Base-by-base conservation (phyloP, 2,888 invertebrate species). In the Stratiomys singularior region DNA sequence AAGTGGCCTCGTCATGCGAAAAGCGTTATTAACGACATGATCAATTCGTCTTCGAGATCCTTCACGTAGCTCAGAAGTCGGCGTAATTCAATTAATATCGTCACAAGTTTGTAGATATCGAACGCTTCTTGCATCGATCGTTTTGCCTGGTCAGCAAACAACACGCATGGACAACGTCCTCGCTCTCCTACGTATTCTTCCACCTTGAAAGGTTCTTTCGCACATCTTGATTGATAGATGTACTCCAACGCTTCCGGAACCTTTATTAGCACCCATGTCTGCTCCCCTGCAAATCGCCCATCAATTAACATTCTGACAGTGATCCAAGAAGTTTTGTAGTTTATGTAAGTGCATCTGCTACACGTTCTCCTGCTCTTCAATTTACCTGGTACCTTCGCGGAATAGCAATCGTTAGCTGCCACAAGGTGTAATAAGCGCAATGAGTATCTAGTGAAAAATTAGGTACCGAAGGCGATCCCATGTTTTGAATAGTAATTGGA, bases 181-280 rank as follows among this genome's bases (percentile, higher is more conserved):
- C n/a, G n/a, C 44, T 44, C 7, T 13, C 60, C 21, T 60, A 15
- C 56, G 56, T 60, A 18, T 23, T 60, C 18, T 25, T 21, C 60
- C 25, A 60, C 60, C 60, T 60, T 60, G 60, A n/a, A 60, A 60
- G 60, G 60, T 60, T 60, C 60, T 25, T 60, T 60, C 60, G 60
- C 60, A 60, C 25, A 60, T 25, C 25, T 7, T 60, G 60, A 60
- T 60, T 60, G 60, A 60, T 60, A 60, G 60, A 25, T 60, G 60
- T 5, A 25, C 25, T 60, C 25, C n/a, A n/a, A 23, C 15, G 21
- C 60, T 60, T 60, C 60, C 60, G 60, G 60, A 60, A 60, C 60
- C 60, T 60, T 60, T 60, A 60, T 60, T 60, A 23, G 60, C 60
- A 60, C 60, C 25, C 60, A 60, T 25, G 60, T 60, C 60, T 60